These are phyloP conservation scores for Argentina silus DNA, from an alignment of 2,797 vertebrate species.

Conservation along the genomic window DNA sequence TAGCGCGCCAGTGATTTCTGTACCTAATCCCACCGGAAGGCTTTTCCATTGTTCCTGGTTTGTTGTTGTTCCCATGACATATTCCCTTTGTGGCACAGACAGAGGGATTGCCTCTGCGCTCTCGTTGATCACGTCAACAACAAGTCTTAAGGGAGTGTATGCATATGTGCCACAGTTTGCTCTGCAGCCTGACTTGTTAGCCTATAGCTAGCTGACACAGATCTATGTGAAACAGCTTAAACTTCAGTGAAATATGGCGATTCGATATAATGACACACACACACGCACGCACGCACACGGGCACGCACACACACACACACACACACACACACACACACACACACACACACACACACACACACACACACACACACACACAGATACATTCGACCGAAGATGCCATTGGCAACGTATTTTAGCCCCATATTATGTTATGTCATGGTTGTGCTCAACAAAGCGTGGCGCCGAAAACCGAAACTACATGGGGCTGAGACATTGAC, in stretches of 20 bases:
- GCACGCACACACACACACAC: background rate
- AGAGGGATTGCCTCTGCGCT: background rate
- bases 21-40: slow-evolving; percentile 66
- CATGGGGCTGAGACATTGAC: background rate
- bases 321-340: slow-evolving; percentile 10
- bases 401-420: background rate
- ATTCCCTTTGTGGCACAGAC: background rate
- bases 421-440: background rate
- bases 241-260: background rate
- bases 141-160: background rate
- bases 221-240: background rate
- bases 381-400: background rate
- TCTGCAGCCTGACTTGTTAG: background rate
- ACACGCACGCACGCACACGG: background rate
- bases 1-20: slow-evolving; percentile 64
- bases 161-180: background rate
- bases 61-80: slow-evolving; percentile 47
- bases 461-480: background rate
- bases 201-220: background rate
- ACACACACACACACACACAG: slow-evolving; percentile 2
- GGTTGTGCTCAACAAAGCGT: background rate
- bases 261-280: background rate
- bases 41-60: slow-evolving; percentile 62
- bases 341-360: slow-evolving; percentile 10
- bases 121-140: background rate